Percentiles rank a stretch among this genome's conserved stretches.
phyloP scores from a whole-genome alignment of 1,140 invertebrate genomes.

The Eulimnadia texana region DNA sequence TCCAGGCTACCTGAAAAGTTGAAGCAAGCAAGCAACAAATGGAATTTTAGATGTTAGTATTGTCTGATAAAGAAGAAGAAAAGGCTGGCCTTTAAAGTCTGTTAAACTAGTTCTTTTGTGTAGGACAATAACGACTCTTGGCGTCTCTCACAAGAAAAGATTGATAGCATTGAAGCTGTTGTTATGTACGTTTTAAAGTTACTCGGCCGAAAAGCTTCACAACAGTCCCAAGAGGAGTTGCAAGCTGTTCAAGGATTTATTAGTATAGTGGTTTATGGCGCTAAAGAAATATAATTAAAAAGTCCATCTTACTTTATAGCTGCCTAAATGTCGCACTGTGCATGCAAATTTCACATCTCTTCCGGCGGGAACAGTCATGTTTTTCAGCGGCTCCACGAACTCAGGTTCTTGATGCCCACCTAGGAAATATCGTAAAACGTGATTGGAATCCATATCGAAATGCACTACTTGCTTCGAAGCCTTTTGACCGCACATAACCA shows the following conservation, averaged over 20 bases:
- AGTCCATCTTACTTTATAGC: constrained; percentile 4
- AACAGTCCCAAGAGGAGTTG: not conserved
- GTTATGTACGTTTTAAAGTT: not conserved
- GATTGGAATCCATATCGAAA: not conserved
- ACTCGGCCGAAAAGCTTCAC: not conserved
- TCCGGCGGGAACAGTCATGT: constrained; percentile 56
- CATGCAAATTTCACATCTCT: constrained; percentile 73
- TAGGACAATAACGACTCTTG: too few species aligned
- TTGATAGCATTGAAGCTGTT: not conserved
- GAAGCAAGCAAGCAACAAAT: too few species aligned
- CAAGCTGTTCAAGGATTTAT: not conserved
- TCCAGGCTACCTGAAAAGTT: constrained; percentile 67
- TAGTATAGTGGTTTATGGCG: not conserved
- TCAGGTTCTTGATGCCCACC: constrained; percentile 35
- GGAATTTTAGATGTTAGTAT: too few species aligned
- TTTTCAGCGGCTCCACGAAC: constrained; percentile 45
- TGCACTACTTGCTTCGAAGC: too few species aligned
- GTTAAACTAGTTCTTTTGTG: too few species aligned
- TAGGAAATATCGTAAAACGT: not conserved
- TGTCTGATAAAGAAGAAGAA: not conserved
- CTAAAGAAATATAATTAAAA: not conserved
- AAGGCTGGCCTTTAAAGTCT: too few species aligned
- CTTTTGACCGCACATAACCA: too few species aligned
- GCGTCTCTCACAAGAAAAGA: too few species aligned
- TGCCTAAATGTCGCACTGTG: constrained; percentile 71